Base-by-base conservation (phyloP, 1,140 invertebrate genomes). In the Plodia interpunctella region DNA sequence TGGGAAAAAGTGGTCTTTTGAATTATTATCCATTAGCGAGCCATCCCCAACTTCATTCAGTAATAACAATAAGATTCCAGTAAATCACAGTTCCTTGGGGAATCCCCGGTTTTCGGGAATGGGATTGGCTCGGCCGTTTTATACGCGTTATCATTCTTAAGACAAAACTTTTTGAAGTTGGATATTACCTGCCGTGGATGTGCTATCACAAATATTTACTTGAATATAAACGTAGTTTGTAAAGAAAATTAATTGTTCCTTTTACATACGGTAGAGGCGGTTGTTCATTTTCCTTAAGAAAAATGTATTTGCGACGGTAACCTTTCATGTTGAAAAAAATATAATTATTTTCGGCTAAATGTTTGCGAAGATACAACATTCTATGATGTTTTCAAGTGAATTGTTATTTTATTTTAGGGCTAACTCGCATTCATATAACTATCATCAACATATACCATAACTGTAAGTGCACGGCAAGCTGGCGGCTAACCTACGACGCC, bases 391-490 rank as follows among this genome's bases (percentile, higher is more conserved):
- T 13, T 13, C 13, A 11, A 38, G 5, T 8, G 11, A 38, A 3
- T 28, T 28, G 3, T 28, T 5, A 28, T 9, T 28, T 9, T 28
- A 28, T 32, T 9, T 11, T 32, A 32, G 11, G 30, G 30, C n/a
- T 6, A 44, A 35, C 32, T 5, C 8, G 9, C 32, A 35, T 3
- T 5, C 8, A 10, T 5, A 15, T 44, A 15, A 4, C 5, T 38
- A 38, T 5, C 11, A 15, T 44, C 38, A 17, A 15, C 38, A 35
- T 17, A 55, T 52, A 28, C 9, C 30, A 59, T 59, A 59, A 59
- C 55, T 60, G 58, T 60, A 9, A 20, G 51, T 30, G 20, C 30
- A 54, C 35, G 32, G 20, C 17, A 5, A 8, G 60, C 60, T 57
- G 60, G 60, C 57, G 60, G 21, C 13, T 15, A 35, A n/a, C 20